A percentile compares a stretch with the other conserved stretches of the same genome.
phyloP scores from a whole-genome alignment of 2,113 vertebrate species.

The Hippolais icterina region DNA sequence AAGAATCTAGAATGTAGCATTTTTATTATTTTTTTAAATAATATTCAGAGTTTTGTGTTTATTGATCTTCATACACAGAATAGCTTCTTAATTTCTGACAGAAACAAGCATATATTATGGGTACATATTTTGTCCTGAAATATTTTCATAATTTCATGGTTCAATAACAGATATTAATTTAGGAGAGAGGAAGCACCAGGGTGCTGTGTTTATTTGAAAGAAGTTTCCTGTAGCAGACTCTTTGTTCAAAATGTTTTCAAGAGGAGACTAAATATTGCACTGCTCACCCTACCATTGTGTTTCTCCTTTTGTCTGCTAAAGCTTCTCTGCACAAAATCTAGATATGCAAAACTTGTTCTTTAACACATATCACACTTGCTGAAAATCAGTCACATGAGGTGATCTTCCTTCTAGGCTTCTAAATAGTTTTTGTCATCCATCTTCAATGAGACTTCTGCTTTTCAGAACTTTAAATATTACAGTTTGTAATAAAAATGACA shows the following conservation, averaged over 20 bases:
- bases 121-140: not conserved
- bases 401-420: not conserved
- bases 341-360: not conserved
- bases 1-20: not conserved
- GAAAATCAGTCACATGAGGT: not conserved
- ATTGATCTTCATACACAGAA: not conserved
- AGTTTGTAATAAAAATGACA: slow-evolving; percentile 4
- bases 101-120: not conserved
- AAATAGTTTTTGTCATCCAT: not conserved
- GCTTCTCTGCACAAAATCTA: not conserved
- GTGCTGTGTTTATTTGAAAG: not conserved
- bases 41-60: not conserved
- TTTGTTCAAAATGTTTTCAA: not conserved
- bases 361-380: not conserved
- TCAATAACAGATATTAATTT: not conserved
- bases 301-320: not conserved
- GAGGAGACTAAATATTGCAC: fast-evolving
- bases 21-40: not conserved
- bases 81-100: not conserved
- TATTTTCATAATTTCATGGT: not conserved
- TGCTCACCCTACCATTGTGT: not conserved
- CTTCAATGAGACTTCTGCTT: not conserved
- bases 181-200: not conserved
- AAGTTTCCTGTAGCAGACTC: not conserved
- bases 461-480: not conserved